These are phyloP conservation scores for Catocala nupta DNA, from an alignment of 2,888 invertebrate species.

Conservation along the genomic window DNA sequence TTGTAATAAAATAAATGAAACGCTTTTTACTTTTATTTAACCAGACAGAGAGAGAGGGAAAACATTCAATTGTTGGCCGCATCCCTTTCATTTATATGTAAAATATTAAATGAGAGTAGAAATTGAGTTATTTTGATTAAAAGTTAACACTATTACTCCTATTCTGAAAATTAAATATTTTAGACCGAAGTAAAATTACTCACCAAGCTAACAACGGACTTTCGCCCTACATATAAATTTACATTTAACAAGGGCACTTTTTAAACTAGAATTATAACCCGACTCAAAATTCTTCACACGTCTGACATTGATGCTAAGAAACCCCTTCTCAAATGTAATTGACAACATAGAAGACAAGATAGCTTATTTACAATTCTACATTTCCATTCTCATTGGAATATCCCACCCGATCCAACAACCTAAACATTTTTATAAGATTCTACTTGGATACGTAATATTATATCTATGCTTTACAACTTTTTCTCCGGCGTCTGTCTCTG, in stretches of 20 bases:
- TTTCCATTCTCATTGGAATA: constrained; percentile 37
- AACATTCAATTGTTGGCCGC: constrained; percentile 15
- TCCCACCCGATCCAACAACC: constrained; percentile 22
- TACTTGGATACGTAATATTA: constrained; percentile 23
- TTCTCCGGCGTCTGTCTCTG: constrained; percentile 18
- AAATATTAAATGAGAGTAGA: constrained; percentile 25
- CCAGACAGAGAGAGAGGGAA: constrained; percentile 12
- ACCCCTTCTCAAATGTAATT: constrained; percentile 53
- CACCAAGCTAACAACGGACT: constrained; percentile 23
- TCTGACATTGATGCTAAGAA: constrained; percentile 48
- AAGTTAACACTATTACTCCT: constrained; percentile 16
- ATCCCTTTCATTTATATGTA: constrained; percentile 21
- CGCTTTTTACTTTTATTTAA: constrained; percentile 21
- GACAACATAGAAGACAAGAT: constrained; percentile 46
- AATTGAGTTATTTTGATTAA: constrained; percentile 20
- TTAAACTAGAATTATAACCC: constrained; percentile 35
- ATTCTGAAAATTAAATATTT: constrained; percentile 18
- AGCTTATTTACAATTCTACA: constrained; percentile 48
- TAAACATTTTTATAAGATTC: constrained; percentile 36
- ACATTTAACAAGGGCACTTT: constrained; percentile 33
- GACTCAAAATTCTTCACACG: constrained; percentile 44
- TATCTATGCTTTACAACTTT: constrained; percentile 26
- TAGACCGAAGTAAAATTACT: constrained; percentile 16
- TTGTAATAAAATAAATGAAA: constrained; percentile 4
- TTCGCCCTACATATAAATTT: constrained; percentile 25